Conservation (phyloP, 2,888 invertebrate species). For the Dendrolimus houi region DNA sequence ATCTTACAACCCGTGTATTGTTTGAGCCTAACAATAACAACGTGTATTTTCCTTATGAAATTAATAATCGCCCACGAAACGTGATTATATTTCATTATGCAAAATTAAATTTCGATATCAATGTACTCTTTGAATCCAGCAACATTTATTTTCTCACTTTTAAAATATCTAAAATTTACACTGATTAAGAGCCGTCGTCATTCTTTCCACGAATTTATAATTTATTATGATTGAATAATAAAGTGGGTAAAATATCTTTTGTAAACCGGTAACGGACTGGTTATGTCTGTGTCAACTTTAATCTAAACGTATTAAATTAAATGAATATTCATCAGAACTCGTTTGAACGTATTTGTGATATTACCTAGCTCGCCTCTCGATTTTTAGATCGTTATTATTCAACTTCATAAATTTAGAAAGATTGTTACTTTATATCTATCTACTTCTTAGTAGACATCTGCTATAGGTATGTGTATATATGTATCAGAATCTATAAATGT, state of each 20-base stretch:
- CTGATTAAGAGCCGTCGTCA: slow-evolving; percentile 8
- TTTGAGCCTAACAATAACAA: slow-evolving; percentile 11
- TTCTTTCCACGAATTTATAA: slow-evolving; percentile 26
- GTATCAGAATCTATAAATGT: too few relatives aligned
- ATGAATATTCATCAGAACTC: slow-evolving; percentile 61
- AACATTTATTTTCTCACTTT: slow-evolving; percentile 6
- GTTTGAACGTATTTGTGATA: slow-evolving; percentile 53
- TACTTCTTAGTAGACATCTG: too few relatives aligned
- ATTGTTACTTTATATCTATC: slow-evolving; percentile 33
- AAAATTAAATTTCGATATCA: slow-evolving; percentile 17
- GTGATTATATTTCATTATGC: slow-evolving; percentile 12
- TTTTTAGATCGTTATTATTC: slow-evolving; percentile 56
- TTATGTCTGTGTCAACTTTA: slow-evolving; percentile 53
- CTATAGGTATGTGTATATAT: too few relatives aligned
- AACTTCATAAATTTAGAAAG: slow-evolving; percentile 44
- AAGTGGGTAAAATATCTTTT: slow-evolving; percentile 30
- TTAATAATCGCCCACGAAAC: slow-evolving; percentile 17
- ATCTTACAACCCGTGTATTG: slow-evolving; percentile 2
- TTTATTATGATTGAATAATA: slow-evolving; percentile 19
- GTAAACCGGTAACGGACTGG: slow-evolving; percentile 34
- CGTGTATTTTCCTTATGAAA: slow-evolving; percentile 15
- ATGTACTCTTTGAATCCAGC: slow-evolving; percentile 4
- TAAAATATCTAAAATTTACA: slow-evolving; percentile 15
- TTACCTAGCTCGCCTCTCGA: slow-evolving; percentile 46
- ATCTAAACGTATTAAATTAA: slow-evolving; percentile 44